phyloP scores from a whole-genome alignment of 2,888 invertebrate genomes.

The Sminthurides aquaticus region DNA sequence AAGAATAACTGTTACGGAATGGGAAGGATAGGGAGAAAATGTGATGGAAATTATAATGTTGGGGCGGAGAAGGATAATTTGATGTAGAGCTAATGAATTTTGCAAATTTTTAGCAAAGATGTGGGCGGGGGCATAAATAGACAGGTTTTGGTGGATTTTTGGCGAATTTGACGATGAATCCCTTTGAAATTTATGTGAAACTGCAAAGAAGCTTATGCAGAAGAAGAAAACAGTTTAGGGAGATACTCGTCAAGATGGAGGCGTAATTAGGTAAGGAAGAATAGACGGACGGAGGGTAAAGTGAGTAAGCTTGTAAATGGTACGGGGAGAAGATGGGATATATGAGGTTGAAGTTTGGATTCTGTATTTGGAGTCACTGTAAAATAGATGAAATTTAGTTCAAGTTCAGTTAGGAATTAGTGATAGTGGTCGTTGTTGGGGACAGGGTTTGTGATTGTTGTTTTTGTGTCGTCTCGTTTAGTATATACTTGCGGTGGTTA shows the following conservation, averaged over 20 bases:
- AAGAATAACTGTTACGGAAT: too few species aligned
- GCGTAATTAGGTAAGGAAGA: too few species aligned
- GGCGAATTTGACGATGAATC: not conserved
- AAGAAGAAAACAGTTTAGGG: not conserved
- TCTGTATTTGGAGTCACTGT: not conserved
- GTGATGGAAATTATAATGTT: too few species aligned
- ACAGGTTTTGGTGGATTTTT: not conserved
- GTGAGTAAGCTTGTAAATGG: too few species aligned
- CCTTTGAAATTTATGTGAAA: not conserved
- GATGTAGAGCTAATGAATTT: not conserved
- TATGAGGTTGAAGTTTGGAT: not conserved
- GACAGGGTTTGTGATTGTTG: not conserved
- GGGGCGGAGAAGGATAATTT: too few species aligned
- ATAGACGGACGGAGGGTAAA: too few species aligned
- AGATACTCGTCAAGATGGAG: too few species aligned
- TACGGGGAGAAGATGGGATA: too few species aligned
- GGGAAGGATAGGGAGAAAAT: too few species aligned
- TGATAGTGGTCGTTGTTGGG: too few species aligned
- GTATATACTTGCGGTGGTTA: not conserved
- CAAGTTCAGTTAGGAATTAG: not conserved
- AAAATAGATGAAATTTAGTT: not conserved
- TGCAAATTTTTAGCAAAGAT: not conserved
- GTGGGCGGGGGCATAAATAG: not conserved
- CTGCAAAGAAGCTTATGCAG: not conserved
- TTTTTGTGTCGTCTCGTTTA: not conserved